Conservation (phyloP, 92 coral and sea anemone genomes). For the Epizoanthus stellaris region DNA sequence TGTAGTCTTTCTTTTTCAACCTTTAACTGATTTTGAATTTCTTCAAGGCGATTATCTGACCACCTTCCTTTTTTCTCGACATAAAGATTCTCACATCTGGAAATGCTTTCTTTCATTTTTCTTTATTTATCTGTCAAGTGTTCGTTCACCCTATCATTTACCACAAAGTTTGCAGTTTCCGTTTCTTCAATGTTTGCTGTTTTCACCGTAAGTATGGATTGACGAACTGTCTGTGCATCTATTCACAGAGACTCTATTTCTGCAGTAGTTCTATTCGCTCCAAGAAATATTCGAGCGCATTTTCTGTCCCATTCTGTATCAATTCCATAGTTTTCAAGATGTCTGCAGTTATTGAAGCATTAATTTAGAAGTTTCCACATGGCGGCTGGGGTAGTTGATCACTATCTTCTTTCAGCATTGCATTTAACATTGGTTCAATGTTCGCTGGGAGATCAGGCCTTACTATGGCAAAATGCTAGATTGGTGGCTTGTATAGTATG, state of each 20-base stretch:
- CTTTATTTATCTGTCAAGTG: slow-evolving; percentile 2
- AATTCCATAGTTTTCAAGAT: slow-evolving; percentile 20
- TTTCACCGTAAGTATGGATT: slow-evolving; percentile 11
- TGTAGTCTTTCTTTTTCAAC: no score
- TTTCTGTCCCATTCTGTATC: slow-evolving; percentile 44
- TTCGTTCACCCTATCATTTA: slow-evolving; percentile 15
- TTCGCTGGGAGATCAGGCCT: slow-evolving; percentile 22
- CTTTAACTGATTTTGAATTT: neutral
- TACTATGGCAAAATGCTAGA: neutral
- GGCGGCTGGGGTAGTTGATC: no score
- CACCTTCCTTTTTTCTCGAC: slow-evolving; percentile 10
- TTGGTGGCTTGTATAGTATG: slow-evolving; percentile 31
- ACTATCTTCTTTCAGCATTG: no score
- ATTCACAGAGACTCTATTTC: slow-evolving; percentile 30
- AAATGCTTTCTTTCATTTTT: slow-evolving; percentile 7
- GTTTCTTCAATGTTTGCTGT: slow-evolving; percentile 1
- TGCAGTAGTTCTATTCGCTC: slow-evolving; percentile 23
- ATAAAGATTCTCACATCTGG: neutral
- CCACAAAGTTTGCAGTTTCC: slow-evolving; percentile 1
- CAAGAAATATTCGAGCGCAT: slow-evolving; percentile 29
- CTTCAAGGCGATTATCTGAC: slow-evolving; percentile 18
- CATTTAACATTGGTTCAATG: slow-evolving; percentile 16
- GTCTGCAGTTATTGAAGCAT: neutral
- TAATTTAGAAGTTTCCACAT: neutral
- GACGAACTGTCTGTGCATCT: neutral